Percentiles rank a stretch among this genome's conserved stretches.
Conservation (phyloP, 2,888 invertebrate species). For the Hyalella azteca region DNA sequence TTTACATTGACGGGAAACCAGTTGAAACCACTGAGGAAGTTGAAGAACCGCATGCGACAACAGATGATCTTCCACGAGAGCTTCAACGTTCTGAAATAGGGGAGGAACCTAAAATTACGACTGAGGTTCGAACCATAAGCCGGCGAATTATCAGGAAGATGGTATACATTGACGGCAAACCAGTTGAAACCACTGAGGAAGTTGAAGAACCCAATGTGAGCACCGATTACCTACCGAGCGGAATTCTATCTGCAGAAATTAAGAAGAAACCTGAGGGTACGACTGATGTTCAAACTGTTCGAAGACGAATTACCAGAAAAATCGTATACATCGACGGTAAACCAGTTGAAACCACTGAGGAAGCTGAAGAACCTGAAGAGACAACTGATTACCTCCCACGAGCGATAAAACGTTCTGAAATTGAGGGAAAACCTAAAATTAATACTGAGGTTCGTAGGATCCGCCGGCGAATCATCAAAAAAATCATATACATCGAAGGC, state of each 20-base stretch:
- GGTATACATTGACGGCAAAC: constrained; percentile 48
- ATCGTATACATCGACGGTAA: constrained; percentile 39
- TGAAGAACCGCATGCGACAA: constrained; percentile 26
- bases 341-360: constrained; percentile 41
- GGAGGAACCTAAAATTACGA: not conserved
- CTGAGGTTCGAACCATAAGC: not conserved
- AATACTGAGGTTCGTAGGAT: not conserved
- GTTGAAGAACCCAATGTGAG: not conserved
- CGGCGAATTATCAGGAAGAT: constrained; percentile 40
- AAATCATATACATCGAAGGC: constrained; percentile 42
- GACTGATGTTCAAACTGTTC: not conserved
- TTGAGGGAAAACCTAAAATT: constrained; percentile 26
- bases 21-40: constrained; percentile 47
- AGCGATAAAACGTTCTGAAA: constrained; percentile 49
- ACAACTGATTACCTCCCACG: too few relatives aligned
- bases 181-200: constrained; percentile 19
- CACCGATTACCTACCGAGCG: not conserved
- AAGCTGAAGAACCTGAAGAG: constrained; percentile 42
- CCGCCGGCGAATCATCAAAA: constrained; percentile 38
- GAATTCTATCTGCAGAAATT: constrained; percentile 39
- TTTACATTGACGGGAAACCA: constrained; percentile 46
- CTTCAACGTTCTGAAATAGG: constrained; percentile 9
- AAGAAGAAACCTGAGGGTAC: not conserved
- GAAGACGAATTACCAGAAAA: constrained; percentile 43
- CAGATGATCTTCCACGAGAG: constrained; percentile 5